Evolutionary conservation across 2,113 vertebrate species (phyloP).

Genomic region (Jacana jacana): DNA sequence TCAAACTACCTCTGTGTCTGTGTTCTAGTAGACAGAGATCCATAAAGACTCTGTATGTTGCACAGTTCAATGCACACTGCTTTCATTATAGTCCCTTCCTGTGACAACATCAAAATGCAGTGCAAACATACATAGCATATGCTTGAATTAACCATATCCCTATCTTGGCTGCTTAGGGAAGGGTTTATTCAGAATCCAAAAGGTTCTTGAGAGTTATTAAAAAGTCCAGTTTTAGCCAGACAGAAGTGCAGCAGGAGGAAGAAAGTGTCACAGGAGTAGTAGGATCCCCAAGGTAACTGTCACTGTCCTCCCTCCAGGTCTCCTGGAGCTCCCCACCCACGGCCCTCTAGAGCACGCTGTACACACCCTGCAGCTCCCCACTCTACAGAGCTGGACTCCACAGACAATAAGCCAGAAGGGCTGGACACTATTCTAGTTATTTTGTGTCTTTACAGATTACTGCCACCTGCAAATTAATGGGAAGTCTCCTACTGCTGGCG

Average conservation of each 20-base stretch:
- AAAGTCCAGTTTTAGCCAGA: background rate
- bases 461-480: background rate
- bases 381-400: background rate
- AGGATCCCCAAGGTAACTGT: background rate
- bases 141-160: background rate
- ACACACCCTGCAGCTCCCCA: background rate
- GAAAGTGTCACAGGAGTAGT: background rate
- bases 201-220: background rate
- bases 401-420: background rate
- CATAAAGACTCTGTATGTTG: background rate
- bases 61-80: background rate
- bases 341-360: background rate
- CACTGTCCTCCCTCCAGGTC: background rate
- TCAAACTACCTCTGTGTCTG: background rate
- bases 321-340: background rate
- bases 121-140: background rate
- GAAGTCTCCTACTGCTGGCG: background rate
- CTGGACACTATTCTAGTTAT: background rate
- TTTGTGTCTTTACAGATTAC: background rate
- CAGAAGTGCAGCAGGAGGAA: background rate
- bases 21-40: background rate
- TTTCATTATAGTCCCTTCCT: background rate
- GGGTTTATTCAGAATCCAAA: background rate
- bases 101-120: background rate
- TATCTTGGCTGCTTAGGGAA: background rate